phyloP scores from a whole-genome alignment of 2,888 invertebrate species.

The Acrobasis consociella region DNA sequence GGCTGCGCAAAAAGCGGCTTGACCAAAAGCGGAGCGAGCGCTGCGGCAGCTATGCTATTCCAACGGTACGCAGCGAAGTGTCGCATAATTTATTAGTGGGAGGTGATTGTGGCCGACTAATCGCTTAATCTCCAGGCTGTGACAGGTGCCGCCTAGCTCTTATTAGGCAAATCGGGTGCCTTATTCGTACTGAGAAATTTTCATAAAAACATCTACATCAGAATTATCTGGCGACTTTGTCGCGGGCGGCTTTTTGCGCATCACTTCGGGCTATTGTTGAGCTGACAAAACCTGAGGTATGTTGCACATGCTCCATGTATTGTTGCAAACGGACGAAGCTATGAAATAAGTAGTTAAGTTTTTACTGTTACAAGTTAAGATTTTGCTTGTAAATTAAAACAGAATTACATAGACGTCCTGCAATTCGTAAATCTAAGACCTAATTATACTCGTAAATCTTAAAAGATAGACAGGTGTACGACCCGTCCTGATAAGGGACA shows the following conservation, averaged over 20 bases:
- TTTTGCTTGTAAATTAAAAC: not conserved
- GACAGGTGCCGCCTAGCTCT: constrained; percentile 48
- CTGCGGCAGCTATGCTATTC: constrained; percentile 27
- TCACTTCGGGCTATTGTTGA: constrained; percentile 26
- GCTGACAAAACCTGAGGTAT: constrained; percentile 38
- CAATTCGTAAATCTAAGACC: not conserved
- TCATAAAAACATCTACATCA: constrained; percentile 23
- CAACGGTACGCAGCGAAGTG: constrained; percentile 46
- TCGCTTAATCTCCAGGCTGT: constrained; percentile 53
- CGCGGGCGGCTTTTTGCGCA: constrained; percentile 31
- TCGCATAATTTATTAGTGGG: constrained; percentile 52
- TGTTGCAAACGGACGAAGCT: constrained; percentile 4
- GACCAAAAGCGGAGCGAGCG: constrained; percentile 48
- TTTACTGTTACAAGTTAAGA: not conserved
- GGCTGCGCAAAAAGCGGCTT: constrained; percentile 51
- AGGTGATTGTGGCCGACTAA: constrained; percentile 42
- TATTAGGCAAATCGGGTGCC: constrained; percentile 49
- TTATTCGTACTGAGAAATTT: constrained; percentile 36
- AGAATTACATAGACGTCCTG: not conserved
- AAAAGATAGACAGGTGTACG: too few relatives aligned
- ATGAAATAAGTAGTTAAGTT: constrained; percentile 6
- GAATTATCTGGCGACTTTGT: constrained; percentile 28
- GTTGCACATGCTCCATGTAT: constrained; percentile 42
- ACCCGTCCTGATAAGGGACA: too few relatives aligned
- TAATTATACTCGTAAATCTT: too few relatives aligned